Evolutionary conservation across 2,888 invertebrate genomes (phyloP).

Genomic region (Geotrupes spiniger): DNA sequence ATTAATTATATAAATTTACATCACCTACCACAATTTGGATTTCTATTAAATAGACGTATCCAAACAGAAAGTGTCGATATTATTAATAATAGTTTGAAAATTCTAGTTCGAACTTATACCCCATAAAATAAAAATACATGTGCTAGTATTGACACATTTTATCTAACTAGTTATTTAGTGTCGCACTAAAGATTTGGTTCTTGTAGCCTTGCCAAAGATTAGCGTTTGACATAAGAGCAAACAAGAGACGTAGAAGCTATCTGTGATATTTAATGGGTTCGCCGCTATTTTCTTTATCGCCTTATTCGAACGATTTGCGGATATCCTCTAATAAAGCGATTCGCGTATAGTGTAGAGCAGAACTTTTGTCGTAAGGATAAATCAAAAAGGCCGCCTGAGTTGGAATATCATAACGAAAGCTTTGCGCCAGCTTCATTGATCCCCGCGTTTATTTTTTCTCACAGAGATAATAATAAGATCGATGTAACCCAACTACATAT

Average conservation of each 20-base stretch:
- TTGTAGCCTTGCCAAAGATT: background rate
- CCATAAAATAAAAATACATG: too few relatives aligned
- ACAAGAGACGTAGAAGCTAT: constrained; percentile 28
- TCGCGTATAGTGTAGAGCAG: constrained; percentile 29
- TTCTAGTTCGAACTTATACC: too few relatives aligned
- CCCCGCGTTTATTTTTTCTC: constrained; percentile 24
- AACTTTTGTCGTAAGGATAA: constrained; percentile 33
- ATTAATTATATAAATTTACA: too few relatives aligned
- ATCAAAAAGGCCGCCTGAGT: constrained; percentile 29
- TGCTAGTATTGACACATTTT: too few relatives aligned
- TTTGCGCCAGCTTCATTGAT: constrained; percentile 30
- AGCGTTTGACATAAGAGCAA: constrained; percentile 4
- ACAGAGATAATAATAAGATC: constrained; percentile 25
- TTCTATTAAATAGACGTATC: too few relatives aligned
- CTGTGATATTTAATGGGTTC: constrained; percentile 30
- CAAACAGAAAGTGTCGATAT: too few relatives aligned
- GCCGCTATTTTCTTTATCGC: constrained; percentile 32
- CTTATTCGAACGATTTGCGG: constrained; percentile 31
- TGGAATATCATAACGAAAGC: constrained; percentile 20
- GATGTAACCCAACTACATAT: too few relatives aligned
- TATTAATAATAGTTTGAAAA: too few relatives aligned
- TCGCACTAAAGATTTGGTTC: too few relatives aligned
- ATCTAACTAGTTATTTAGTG: too few relatives aligned
- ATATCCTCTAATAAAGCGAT: constrained; percentile 34
- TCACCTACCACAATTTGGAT: too few relatives aligned